Evolutionary conservation across 2,888 invertebrate species (phyloP), one percentile per base, ranked within the genome.

Genomic region (Ditula angustiorana): DNA sequence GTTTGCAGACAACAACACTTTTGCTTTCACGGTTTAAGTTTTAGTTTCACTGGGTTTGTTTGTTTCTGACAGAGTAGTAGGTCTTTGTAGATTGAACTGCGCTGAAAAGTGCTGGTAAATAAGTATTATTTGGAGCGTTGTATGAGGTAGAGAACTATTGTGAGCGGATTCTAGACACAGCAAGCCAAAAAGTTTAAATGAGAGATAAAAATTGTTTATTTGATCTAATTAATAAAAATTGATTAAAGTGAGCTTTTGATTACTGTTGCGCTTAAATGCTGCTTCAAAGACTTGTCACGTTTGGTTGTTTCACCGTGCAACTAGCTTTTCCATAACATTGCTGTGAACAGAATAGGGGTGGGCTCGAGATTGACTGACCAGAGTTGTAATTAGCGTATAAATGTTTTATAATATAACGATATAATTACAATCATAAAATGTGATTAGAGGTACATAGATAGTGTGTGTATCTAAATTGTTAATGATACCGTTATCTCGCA

Each of bases 341-440:
- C 87, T 88, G 88, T 87, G 87, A 66, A 85, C 73, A 84, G 89
- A 87, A 87, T 81, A 76, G 71, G 71, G 69, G 72, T 70, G 76
- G 79, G 82, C 78, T 82, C 77, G 81, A 78, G 85, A 85, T 85
- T 79, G 92, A 92, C 91, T 91, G 92, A 91, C 81, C 82, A 88
- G 85, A 81, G n/a, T 81, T 76, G 72, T 75, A 76, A 77, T 79
- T 85, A 85, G 79, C 76, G 72, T 83, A 80, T 83, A 79, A 83
- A 88, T 86, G 83, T 89, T 89, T 87, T 88, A 79, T 87, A 85
- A 77, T 82, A 79, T 87, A 85, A 77, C 81, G 44, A 58, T 58
- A 60, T 60, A 35, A 76, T 76, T 81, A 79, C 74, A 74, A 78
- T 77, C 83, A 78, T 80, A 79, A 78, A 77, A 77, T 77, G 74